These are phyloP conservation scores for Malurus cyaneus DNA, from an alignment of 2,113 vertebrate species.

Conservation along the genomic window DNA sequence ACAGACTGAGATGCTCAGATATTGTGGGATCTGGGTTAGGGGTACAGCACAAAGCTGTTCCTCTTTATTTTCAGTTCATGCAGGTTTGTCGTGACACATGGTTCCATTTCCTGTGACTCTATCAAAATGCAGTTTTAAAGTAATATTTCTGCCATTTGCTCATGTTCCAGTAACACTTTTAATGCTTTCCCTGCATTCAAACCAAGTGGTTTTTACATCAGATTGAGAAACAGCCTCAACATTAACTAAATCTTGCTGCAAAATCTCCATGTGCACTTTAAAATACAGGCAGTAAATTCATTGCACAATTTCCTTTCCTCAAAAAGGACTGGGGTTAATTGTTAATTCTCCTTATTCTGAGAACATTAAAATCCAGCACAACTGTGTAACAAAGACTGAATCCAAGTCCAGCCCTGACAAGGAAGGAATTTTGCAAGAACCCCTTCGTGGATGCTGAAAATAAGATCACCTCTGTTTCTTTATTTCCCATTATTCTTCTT, in stretches of 20 bases:
- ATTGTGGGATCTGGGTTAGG: background rate
- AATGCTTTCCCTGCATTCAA: background rate
- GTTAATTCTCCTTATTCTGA: background rate
- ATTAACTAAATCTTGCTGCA: background rate
- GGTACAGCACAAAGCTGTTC: background rate
- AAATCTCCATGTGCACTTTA: background rate
- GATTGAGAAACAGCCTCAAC: background rate
- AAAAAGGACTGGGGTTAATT: background rate
- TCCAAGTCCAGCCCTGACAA: background rate
- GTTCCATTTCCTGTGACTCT: background rate
- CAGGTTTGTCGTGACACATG: background rate
- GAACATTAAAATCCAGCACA: background rate
- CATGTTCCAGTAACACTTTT: background rate
- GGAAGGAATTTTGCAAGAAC: background rate
- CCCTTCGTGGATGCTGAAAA: background rate
- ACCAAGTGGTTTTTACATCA: background rate
- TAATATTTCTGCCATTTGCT: background rate
- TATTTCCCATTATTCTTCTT: background rate
- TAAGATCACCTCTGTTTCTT: background rate
- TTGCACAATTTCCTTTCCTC: background rate
- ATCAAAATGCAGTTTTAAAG: background rate
- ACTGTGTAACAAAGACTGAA: background rate
- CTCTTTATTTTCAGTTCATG: background rate
- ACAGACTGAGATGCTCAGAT: background rate
- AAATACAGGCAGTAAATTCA: background rate